These are phyloP conservation scores for Oxytorus armatus DNA, from an alignment of 2,888 invertebrate species.

Conservation along the genomic window DNA sequence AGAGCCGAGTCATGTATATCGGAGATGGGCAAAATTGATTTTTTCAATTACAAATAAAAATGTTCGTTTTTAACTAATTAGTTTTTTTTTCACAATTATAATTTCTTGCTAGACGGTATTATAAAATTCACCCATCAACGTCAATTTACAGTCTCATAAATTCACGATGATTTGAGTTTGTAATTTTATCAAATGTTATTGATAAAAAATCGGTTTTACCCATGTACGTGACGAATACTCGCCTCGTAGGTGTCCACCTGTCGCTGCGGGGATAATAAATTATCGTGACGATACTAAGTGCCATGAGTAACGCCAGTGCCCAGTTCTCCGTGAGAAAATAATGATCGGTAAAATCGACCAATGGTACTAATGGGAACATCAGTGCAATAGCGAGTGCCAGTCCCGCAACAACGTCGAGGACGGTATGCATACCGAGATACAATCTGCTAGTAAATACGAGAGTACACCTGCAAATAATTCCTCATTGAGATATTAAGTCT, in stretches of 20 bases:
- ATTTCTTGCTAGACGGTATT: too few species aligned
- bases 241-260: slow-evolving; percentile 96
- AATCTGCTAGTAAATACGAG: slow-evolving; percentile 93
- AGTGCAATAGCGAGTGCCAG: slow-evolving; percentile 88
- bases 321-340: slow-evolving; percentile 89
- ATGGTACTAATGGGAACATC: slow-evolving; percentile 90
- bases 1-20: background rate
- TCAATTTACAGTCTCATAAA: too few species aligned
- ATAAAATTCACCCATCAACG: too few species aligned
- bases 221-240: too few species aligned
- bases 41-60: background rate
- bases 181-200: too few species aligned
- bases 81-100: too few species aligned
- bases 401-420: slow-evolving; percentile 94
- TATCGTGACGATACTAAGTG: slow-evolving; percentile 89
- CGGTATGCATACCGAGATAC: slow-evolving; percentile 97
- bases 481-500: background rate
- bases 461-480: slow-evolving; percentile 86
- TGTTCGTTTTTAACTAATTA: too few species aligned
- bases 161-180: too few species aligned
- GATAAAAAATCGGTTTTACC: too few species aligned
- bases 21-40: slow-evolving; percentile 1
- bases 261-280: slow-evolving; percentile 93
- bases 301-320: slow-evolving; percentile 88
- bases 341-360: slow-evolving; percentile 90